phyloP scores from a whole-genome alignment of 2,888 invertebrate species.

The Euclidia mi region DNA sequence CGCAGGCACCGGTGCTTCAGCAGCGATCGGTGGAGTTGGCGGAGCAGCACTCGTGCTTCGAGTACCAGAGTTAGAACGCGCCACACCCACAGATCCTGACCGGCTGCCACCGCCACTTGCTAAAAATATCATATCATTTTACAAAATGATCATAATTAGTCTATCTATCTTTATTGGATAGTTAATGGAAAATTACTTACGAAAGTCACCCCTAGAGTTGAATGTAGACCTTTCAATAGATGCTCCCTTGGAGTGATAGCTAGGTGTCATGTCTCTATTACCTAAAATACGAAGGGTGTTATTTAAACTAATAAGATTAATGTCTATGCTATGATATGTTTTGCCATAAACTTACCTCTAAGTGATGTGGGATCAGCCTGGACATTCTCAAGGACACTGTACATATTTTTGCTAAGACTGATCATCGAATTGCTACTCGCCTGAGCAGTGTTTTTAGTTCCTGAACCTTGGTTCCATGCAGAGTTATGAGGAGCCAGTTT shows the following conservation, averaged over 20 bases:
- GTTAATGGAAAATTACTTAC: slow-evolving; percentile 64
- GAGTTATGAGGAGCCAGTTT: slow-evolving; percentile 80
- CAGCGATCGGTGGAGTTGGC: slow-evolving; percentile 50
- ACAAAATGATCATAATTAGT: too few species aligned
- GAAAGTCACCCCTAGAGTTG: slow-evolving; percentile 79
- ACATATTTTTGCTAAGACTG: slow-evolving; percentile 78
- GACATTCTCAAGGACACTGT: slow-evolving; percentile 77
- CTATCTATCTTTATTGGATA: too few species aligned
- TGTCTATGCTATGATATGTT: too few species aligned
- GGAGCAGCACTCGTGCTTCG: slow-evolving; percentile 65
- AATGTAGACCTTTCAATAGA: slow-evolving; percentile 87
- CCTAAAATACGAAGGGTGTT: slow-evolving; percentile 62
- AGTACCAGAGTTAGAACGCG: slow-evolving; percentile 73
- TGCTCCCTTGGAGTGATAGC: slow-evolving; percentile 83
- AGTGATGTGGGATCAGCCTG: slow-evolving; percentile 77
- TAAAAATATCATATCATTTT: background rate
- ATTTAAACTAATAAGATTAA: too few species aligned
- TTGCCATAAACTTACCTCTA: slow-evolving; percentile 72
- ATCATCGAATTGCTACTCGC: slow-evolving; percentile 74
- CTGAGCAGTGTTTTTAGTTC: slow-evolving; percentile 76
- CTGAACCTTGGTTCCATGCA: slow-evolving; percentile 82
- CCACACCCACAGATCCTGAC: slow-evolving; percentile 73
- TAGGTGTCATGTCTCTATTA: slow-evolving; percentile 75
- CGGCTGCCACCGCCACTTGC: slow-evolving; percentile 67
- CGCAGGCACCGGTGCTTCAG: slow-evolving; percentile 50